Base-by-base conservation (phyloP, 2,888 invertebrate species). In the Orchestes rusci region DNA sequence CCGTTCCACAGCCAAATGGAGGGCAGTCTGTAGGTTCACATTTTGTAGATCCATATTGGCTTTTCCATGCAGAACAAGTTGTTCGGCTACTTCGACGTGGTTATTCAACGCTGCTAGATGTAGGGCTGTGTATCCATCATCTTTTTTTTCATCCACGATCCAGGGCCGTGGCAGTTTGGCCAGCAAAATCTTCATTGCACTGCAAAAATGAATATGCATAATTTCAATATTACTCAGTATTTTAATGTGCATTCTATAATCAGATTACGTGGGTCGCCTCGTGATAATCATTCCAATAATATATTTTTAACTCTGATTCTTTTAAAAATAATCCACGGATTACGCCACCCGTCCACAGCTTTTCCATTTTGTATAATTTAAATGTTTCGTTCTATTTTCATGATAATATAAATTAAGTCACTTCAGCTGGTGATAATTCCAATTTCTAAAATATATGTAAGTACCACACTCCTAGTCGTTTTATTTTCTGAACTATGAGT, bases 61-160 rank as follows among this genome's bases (percentile, higher is more conserved):
- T 58, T 89, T 87, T 38, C 93, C 95, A 65, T 80, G 77, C 43
- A 85, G 80, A 5, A 91, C 86, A 52, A 96, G 74, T 54, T 89
- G 75, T 68, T 94, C 93, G 0, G 93, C 94, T 29, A 96, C 95
- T 71, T 95, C 93, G 1, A 93, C 89, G 70, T 96, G 95, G 71
- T 95, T 95, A 72, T 96, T 96, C 20, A 96, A 79, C 0, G 95
- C 93, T 0, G 95, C 95, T 56, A 96, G 75, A 70, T 96, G 95
- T 16, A 96, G 75, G 1, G 96, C 95, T 0, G 96, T 94, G 71
- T 95, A 95, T 1, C 96, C 96, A 63, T 97, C 96, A 67, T 96
- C 96, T 66, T 97, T 97, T 61, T 94, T 95, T 71, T 97, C 96
- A 68, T 97, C 96, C 45, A 96, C 94, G 62, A 96, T 89, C 96